Evolutionary conservation across 2,113 vertebrate species (phyloP).

Genomic region (Sinocyclocheilus anophthalmus): DNA sequence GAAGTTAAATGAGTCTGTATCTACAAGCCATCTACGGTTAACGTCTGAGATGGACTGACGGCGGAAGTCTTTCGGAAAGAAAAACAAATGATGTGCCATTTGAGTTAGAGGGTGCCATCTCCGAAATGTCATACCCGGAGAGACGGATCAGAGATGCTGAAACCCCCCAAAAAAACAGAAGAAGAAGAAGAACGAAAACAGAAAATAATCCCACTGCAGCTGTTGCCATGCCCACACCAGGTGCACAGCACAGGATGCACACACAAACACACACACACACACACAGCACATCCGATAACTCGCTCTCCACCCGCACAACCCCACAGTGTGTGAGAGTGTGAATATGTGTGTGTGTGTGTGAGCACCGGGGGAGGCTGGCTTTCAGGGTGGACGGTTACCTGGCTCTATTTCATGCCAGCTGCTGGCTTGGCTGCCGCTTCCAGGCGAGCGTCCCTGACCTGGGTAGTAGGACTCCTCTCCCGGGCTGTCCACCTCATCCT

Average conservation of each 20-base stretch:
- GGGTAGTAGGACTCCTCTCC: slow-evolving; percentile 96
- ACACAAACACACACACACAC: slow-evolving; percentile 47
- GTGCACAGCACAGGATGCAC: slow-evolving; percentile 15
- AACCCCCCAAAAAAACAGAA: background rate
- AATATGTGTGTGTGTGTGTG: background rate
- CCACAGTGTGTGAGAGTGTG: slow-evolving; percentile 1
- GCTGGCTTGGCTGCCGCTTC: slow-evolving; percentile 92
- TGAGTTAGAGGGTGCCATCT: background rate
- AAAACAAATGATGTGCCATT: slow-evolving; percentile 12
- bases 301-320: background rate
- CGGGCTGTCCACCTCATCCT: slow-evolving; percentile 98
- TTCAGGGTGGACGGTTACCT: no score
- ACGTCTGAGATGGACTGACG: background rate
- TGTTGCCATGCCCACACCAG: slow-evolving; percentile 44
- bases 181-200: no score
- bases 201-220: slow-evolving; percentile 33
- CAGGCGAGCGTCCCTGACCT: slow-evolving; percentile 92
- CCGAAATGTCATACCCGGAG: slow-evolving; percentile 2
- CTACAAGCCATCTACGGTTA: slow-evolving; percentile 20
- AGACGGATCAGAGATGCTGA: slow-evolving; percentile 35
- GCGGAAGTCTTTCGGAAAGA: background rate
- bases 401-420: slow-evolving; percentile 89
- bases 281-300: slow-evolving; percentile 23
- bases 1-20: slow-evolving; percentile 25
- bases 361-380: no score